A percentile compares a stretch with the other conserved stretches of the same genome.
Evolutionary conservation across 92 coral and sea anemone genomes (phyloP).

Genomic region (Porites lobata): DNA sequence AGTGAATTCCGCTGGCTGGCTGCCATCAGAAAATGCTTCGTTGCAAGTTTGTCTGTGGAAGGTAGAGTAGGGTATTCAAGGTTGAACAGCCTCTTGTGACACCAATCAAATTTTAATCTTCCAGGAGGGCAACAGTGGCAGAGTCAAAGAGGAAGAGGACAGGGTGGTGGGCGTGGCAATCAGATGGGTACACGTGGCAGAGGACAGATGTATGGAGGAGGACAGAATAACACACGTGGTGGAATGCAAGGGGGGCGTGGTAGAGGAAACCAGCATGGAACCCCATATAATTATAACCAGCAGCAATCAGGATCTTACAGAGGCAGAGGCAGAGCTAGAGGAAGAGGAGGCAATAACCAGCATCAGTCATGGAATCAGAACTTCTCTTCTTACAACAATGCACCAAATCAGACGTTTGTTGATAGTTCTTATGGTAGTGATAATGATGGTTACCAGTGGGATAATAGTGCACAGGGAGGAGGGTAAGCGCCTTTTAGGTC

Average conservation of each 20-base stretch:
- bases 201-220: slow-evolving; percentile 31
- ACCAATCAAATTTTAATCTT: background rate
- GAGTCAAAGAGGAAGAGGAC: slow-evolving; percentile 30
- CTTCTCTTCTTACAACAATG: slow-evolving; percentile 1
- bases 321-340: slow-evolving; percentile 39
- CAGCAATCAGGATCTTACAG: slow-evolving; percentile 28
- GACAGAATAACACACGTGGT: slow-evolving; percentile 11
- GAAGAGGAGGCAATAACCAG: slow-evolving; percentile 25
- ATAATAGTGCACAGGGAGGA: background rate
- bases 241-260: slow-evolving; percentile 54
- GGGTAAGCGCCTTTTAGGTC: background rate
- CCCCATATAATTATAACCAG: slow-evolving; percentile 8
- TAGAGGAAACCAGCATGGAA: slow-evolving; percentile 47
- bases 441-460: slow-evolving; percentile 13
- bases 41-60: too few species aligned
- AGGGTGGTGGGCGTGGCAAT: slow-evolving; percentile 27
- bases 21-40: too few species aligned
- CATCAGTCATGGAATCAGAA: slow-evolving; percentile 48
- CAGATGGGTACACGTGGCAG: background rate
- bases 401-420: slow-evolving; percentile 35
- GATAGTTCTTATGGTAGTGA: slow-evolving; percentile 2
- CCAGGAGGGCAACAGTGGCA: slow-evolving; percentile 35
- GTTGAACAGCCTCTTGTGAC: too few species aligned
- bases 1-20: too few species aligned
- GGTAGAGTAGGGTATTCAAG: too few species aligned